Percentiles rank a stretch among this genome's conserved stretches.
phyloP scores from a whole-genome alignment of 2,888 invertebrate genomes.

The Agrenia bidenticulata region DNA sequence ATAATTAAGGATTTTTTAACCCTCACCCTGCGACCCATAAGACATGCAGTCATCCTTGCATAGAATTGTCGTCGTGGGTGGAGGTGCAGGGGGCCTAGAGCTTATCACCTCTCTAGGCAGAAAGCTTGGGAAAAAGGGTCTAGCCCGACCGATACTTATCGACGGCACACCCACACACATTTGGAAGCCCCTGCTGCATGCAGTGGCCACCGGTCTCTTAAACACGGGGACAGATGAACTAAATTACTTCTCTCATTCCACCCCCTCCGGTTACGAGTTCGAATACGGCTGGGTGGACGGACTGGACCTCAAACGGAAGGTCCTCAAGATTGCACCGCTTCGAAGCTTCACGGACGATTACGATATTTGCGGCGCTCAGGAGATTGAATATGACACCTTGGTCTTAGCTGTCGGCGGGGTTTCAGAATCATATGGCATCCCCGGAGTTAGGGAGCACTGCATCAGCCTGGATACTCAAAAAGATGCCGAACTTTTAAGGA shows the following conservation, averaged over 20 bases:
- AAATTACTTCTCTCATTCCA: conserved; percentile 43
- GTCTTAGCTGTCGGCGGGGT: conserved; percentile 40
- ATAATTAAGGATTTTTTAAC: too few species aligned
- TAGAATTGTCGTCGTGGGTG: conserved; percentile 33
- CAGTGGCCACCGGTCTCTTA: conserved; percentile 32
- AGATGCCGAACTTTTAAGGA: conserved; percentile 42
- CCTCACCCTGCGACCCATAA: neutral
- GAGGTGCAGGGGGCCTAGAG: conserved; percentile 44
- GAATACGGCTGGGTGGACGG: conserved; percentile 44
- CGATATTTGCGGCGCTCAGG: conserved; percentile 18
- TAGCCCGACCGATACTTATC: conserved; percentile 30
- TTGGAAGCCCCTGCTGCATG: conserved; percentile 44
- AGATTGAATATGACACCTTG: conserved; percentile 36
- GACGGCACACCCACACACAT: conserved; percentile 38
- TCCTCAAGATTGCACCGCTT: conserved; percentile 32
- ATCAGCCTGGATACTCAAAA: conserved; percentile 35
- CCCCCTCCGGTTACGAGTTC: conserved; percentile 35
- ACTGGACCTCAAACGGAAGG: conserved; percentile 27
- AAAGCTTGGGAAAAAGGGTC: conserved; percentile 24
- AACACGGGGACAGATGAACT: conserved; percentile 46
- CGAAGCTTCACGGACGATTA: conserved; percentile 17
- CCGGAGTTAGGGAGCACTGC: conserved; percentile 42
- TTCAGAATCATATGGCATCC: conserved; percentile 41
- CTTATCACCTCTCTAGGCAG: conserved; percentile 33
- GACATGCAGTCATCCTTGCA: neutral